These are phyloP conservation scores for Drosophila longiperda DNA, from an alignment of 2,888 invertebrate species.

Conservation along the genomic window DNA sequence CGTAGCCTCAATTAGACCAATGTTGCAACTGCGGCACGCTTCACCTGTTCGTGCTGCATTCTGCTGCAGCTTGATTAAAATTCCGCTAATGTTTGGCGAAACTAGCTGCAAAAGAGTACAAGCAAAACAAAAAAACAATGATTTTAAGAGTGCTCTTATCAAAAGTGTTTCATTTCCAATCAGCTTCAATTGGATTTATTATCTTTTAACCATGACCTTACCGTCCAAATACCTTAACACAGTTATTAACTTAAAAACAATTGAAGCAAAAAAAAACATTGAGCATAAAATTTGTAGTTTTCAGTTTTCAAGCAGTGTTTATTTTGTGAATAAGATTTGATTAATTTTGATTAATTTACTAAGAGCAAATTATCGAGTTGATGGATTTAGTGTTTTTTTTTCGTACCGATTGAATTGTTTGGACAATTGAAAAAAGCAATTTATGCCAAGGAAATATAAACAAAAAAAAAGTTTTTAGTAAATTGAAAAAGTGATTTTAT, in stretches of 20 bases:
- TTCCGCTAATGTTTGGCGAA: slow-evolving; percentile 40
- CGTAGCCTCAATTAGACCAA: slow-evolving; percentile 56
- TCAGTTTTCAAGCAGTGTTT: background rate
- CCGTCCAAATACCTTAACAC: slow-evolving; percentile 8
- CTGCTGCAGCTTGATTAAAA: slow-evolving; percentile 66
- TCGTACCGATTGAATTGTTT: background rate
- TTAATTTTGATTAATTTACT: background rate
- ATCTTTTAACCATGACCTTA: slow-evolving; percentile 10
- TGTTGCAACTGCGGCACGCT: slow-evolving; percentile 40
- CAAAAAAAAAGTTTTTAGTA: background rate
- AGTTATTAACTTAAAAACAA: background rate
- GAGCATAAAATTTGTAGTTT: background rate
- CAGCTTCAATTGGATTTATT: slow-evolving; percentile 17
- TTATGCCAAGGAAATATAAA: too few species aligned
- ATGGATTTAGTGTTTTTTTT: background rate
- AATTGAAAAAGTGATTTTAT: background rate
- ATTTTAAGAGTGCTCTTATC: slow-evolving; percentile 28
- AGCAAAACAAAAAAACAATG: slow-evolving; percentile 11
- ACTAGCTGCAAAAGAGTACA: slow-evolving; percentile 34
- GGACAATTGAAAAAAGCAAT: background rate
- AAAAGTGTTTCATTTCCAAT: slow-evolving; percentile 13
- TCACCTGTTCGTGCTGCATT: slow-evolving; percentile 55
- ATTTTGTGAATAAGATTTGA: background rate
- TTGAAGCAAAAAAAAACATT: background rate
- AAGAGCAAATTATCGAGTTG: background rate